Base-by-base conservation (phyloP, 2,797 vertebrate genomes). In the Gadopsis marmoratus region DNA sequence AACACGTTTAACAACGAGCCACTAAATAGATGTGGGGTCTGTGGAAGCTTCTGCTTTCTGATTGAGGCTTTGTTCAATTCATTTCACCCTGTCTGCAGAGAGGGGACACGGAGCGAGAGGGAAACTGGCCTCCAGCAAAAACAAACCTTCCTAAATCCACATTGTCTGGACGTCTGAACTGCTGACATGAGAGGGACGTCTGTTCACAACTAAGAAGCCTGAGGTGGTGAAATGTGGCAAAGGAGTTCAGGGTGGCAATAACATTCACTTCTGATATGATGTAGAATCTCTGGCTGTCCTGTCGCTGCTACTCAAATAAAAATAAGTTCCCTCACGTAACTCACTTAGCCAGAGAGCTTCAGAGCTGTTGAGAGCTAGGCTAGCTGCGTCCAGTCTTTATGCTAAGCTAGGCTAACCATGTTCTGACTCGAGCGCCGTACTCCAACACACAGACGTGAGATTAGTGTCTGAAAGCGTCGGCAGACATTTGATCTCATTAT, bases 71-170 rank as follows among this genome's bases (percentile, higher is more conserved):
- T 66, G 62, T 39, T 59, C 4, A 33, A 66, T 39, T 21, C 23
- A 12, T 48, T 59, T 26, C 35, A 48, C 19, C 39, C 33, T 31
- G 62, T 35, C 11, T 47, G 43, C 61, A 61, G 56, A 64, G 53
- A n/a, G 48, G 33, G 17, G 14, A 55, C 62, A 50, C n/a, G n/a
- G 64, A 50, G 19, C 12, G 73, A 72, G 59, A 74, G 72, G 60
- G 69, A 41, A 77, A 78, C 58, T 59, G 69, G 62, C 72, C 68
- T 72, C 66, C 50, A 64, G 82, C 76, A 9, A 63, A 71, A 65
- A 19, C 59, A 71, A 41, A 35, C 43, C 70, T 14, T 16, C 16
- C 41, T 9, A 2, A 29, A 59, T 39, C n/a, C 8, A 21, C 37
- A 11, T 16, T 4, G 51, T 47, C 58, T 26, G 26, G n/a, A 48